Evolutionary conservation across 2,888 invertebrate genomes (phyloP).

Genomic region (Drosophila cyrtoloma): DNA sequence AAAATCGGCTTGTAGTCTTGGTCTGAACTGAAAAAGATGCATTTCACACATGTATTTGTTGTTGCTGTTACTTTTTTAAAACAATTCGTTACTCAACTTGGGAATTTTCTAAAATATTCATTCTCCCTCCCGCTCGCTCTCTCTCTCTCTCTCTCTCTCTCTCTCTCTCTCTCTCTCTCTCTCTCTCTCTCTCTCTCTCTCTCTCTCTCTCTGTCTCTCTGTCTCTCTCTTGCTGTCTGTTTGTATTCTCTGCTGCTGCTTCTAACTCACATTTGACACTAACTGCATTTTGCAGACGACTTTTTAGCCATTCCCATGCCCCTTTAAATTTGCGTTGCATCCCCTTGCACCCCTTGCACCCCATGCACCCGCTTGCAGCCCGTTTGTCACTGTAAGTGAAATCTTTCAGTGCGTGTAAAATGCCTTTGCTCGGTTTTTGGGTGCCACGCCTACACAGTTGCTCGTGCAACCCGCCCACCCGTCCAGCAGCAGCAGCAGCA

Average conservation of each 20-base stretch:
- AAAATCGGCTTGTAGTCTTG: not conserved
- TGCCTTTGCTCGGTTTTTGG: constrained; percentile 70
- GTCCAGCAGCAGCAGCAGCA: constrained; percentile 37
- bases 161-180: not conserved
- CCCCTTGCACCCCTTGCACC: not conserved
- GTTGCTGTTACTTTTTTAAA: constrained; percentile 22
- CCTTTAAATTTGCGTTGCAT: constrained; percentile 18
- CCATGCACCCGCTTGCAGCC: not conserved
- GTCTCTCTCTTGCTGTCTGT: constrained; percentile 6
- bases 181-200: not conserved
- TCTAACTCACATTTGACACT: constrained; percentile 64
- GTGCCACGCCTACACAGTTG: constrained; percentile 62
- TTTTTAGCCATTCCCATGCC: constrained; percentile 32
- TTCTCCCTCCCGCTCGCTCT: not conserved
- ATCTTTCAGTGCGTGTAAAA: constrained; percentile 78
- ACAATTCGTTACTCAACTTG: constrained; percentile 39
- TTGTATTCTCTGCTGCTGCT: constrained; percentile 33
- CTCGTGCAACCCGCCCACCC: constrained; percentile 9
- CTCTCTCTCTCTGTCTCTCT: not conserved
- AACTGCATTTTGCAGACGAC: constrained; percentile 67
- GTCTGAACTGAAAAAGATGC: not conserved
- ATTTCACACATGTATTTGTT: not conserved
- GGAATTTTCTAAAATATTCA: constrained; percentile 23
- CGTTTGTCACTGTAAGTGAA: constrained; percentile 60
- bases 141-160: not conserved